A percentile compares a stretch with the other conserved stretches of the same genome.
Conservation (phyloP, 2,797 vertebrate genomes). For the Phrynocephalus forsythii region DNA sequence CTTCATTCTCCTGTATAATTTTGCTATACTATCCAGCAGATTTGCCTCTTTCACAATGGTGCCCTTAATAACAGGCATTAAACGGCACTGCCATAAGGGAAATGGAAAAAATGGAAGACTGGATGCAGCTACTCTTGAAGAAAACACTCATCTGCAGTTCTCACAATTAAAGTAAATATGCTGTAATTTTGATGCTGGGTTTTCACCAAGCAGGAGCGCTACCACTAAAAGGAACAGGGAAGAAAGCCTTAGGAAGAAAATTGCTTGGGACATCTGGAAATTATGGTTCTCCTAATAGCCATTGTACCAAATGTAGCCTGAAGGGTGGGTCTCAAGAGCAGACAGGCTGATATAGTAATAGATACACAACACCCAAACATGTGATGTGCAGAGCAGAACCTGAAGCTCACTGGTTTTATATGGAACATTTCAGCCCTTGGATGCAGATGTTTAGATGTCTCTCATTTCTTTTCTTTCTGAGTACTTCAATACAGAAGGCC, state of each 20-base stretch:
- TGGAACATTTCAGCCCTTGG: background rate
- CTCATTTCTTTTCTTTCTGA: background rate
- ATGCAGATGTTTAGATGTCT: background rate
- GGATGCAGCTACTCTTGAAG: background rate
- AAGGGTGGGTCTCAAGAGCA: background rate
- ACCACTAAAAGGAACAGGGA: background rate
- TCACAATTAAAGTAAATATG: background rate
- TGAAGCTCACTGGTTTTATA: background rate
- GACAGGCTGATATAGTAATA: background rate
- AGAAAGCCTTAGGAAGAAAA: background rate
- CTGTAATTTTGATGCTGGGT: slow-evolving; percentile 16
- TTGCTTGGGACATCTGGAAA: background rate
- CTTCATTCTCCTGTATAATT: background rate
- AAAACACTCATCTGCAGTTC: background rate
- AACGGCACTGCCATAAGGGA: background rate
- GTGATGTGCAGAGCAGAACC: background rate
- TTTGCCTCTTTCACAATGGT: background rate
- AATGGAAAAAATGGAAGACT: background rate
- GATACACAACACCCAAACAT: background rate
- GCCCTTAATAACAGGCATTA: background rate
- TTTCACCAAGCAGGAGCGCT: background rate
- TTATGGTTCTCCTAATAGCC: background rate
- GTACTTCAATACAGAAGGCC: background rate
- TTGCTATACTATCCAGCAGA: background rate
- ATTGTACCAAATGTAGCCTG: background rate